Evolutionary conservation across 2,888 invertebrate species (phyloP), one percentile per base, ranked within the genome.

Genomic region (Drosophila demipolita): DNA sequence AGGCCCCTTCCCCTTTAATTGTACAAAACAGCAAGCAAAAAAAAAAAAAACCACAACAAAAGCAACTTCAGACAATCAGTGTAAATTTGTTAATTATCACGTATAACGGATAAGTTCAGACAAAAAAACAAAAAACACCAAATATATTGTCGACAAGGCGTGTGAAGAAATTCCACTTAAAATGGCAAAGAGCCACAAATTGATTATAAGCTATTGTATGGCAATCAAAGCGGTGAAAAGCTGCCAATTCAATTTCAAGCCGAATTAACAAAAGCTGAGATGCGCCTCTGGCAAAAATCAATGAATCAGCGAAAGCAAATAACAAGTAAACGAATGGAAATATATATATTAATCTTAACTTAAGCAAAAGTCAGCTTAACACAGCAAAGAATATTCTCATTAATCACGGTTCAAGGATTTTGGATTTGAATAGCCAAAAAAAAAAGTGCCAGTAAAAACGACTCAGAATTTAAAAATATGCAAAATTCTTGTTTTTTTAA

Each of bases 21-120:
- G 65, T 48, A 55, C 50, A 40, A 36, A 38, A 49, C 38, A 42
- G 35, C 32, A 45, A 45, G 3, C 20, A 29, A 29, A 29, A 29
- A 26, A 26, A 26, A 26, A 1, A 53, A 65, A 15, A 53, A 20
- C 33, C 62, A n/a, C 33, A 53, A 26, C 33, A 45, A 45, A 45
- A 45, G 45, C 29, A 64, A 29, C 49, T 29, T 36, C 33, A 29
- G 58, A 38, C 62, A 62, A 73, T 65, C 58, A 59, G 59, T 73
- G 84, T 87, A 69, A 85, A 88, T 78, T 75, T 59, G 75, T 72
- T 88, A 88, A 87, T 85, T 88, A 85, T 73, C 82, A 80, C 89
- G 84, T 83, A 54, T 63, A 69, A 58, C 66, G 66, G 69, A 57
- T 65, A 42, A 36, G 54, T 48, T 58, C 66, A 52, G 63, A 50